Evolutionary conservation across 2,888 invertebrate species (phyloP).

Genomic region (Hirtodrosophila trivittata): DNA sequence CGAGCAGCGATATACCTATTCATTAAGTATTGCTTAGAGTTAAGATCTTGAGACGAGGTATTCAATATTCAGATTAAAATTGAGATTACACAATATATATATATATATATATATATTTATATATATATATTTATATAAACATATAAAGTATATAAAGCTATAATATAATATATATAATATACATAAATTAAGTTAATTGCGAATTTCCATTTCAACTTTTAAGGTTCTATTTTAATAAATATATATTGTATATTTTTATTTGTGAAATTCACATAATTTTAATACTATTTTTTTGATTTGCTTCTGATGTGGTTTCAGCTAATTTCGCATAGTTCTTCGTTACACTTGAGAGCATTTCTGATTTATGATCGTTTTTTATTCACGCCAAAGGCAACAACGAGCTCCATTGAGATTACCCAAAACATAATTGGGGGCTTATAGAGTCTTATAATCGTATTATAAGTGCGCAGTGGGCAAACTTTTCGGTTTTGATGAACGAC

Average conservation of each 20-base stretch:
- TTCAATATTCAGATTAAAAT: too few relatives aligned
- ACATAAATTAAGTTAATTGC: too few relatives aligned
- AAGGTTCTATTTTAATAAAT: too few relatives aligned
- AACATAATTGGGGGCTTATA: not conserved
- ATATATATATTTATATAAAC: too few relatives aligned
- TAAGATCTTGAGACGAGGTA: too few relatives aligned
- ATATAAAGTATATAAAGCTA: too few relatives aligned
- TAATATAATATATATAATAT: too few relatives aligned
- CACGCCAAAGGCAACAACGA: conserved; percentile 52
- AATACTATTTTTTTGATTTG: conserved; percentile 16
- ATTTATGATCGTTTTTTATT: conserved; percentile 55
- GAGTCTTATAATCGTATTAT: conserved; percentile 35
- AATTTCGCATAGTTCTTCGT: conserved; percentile 55
- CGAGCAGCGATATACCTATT: too few relatives aligned
- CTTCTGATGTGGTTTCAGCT: conserved; percentile 16
- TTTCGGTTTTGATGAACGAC: conserved; percentile 11
- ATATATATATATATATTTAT: too few relatives aligned
- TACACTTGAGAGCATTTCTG: conserved; percentile 68
- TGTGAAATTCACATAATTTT: conserved; percentile 10
- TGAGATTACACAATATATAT: too few relatives aligned
- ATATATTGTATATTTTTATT: not conserved
- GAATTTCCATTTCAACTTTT: too few relatives aligned
- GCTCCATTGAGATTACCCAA: conserved; percentile 49
- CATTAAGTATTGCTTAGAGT: too few relatives aligned
- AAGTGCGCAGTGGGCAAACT: conserved; percentile 43